Conservation (phyloP, 2,888 invertebrate species). For the Nymphalis c-album region DNA sequence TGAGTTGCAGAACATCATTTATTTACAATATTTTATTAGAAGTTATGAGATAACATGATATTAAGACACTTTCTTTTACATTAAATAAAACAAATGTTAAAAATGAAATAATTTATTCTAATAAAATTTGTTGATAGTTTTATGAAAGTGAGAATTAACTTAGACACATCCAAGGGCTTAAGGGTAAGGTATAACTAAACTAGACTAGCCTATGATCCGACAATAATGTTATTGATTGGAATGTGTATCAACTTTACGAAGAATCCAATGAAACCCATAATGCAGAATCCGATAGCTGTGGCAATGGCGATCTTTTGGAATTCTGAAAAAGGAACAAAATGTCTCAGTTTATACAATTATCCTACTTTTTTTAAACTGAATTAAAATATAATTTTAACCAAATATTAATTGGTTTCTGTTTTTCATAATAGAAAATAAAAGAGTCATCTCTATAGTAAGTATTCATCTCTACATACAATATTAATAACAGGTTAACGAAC, state of each 20-base stretch:
- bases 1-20: too few relatives aligned
- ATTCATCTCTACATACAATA: too few relatives aligned
- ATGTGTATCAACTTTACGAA: constrained; percentile 99
- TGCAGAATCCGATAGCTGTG: constrained; percentile 99
- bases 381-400: too few relatives aligned
- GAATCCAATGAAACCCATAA: constrained; percentile 99
- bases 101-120: constrained; percentile 73
- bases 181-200: constrained; percentile 56
- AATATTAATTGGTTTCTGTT: too few relatives aligned
- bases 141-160: constrained; percentile 61
- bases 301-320: constrained; percentile 99
- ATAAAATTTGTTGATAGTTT: constrained; percentile 54
- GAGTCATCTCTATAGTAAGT: too few relatives aligned
- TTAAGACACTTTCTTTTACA: not conserved
- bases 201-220: constrained; percentile 83
- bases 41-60: not conserved
- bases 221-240: constrained; percentile 98
- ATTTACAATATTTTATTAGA: not conserved
- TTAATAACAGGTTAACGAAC: too few relatives aligned
- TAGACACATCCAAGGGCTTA: constrained; percentile 64
- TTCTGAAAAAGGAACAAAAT: constrained; percentile 83
- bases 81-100: constrained; percentile 42
- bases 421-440: too few relatives aligned
- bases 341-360: not conserved
- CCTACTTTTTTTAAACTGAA: too few relatives aligned